Evolutionary conservation across 2,113 vertebrate species (phyloP).

Genomic region (Notothenia coriiceps): DNA sequence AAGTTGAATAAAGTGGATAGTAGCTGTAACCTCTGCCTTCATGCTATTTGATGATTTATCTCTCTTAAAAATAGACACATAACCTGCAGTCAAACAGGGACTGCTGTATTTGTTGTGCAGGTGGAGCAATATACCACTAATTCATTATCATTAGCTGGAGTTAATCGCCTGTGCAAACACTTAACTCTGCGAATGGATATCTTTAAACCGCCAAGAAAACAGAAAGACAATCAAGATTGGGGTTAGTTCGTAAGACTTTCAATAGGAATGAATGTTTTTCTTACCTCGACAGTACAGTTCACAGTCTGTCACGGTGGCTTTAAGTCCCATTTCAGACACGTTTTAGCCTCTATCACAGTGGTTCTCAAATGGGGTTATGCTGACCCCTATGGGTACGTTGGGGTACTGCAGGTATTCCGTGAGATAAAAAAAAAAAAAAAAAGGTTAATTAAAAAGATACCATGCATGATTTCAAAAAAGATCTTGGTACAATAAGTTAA

Average conservation of each 20-base stretch:
- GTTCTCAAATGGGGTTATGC: no score
- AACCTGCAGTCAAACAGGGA: constrained; percentile 25
- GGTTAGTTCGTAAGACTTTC: constrained; percentile 29
- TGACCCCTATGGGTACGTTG: no score
- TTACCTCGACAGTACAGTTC: neutral
- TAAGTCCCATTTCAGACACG: neutral
- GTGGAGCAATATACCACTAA: constrained; percentile 49
- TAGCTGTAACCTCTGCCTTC: neutral
- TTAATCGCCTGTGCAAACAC: constrained; percentile 76
- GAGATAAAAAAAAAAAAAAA: no score
- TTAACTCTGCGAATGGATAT: constrained; percentile 72
- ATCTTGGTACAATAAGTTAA: no score
- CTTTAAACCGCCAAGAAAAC: constrained; percentile 51
- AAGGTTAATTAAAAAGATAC: no score
- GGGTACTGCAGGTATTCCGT: no score
- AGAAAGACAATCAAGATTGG: constrained; percentile 41
- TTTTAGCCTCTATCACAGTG: no score
- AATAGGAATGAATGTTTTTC: constrained; percentile 36
- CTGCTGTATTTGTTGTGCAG: constrained; percentile 37
- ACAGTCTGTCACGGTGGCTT: neutral
- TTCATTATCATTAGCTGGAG: constrained; percentile 80
- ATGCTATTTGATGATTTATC: neutral
- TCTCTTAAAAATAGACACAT: neutral
- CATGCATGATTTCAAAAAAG: no score
- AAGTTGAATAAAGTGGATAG: no score